A percentile compares a stretch with the other conserved stretches of the same genome.
phyloP scores from a whole-genome alignment of 2,888 invertebrate species.

The Tachina fera region DNA sequence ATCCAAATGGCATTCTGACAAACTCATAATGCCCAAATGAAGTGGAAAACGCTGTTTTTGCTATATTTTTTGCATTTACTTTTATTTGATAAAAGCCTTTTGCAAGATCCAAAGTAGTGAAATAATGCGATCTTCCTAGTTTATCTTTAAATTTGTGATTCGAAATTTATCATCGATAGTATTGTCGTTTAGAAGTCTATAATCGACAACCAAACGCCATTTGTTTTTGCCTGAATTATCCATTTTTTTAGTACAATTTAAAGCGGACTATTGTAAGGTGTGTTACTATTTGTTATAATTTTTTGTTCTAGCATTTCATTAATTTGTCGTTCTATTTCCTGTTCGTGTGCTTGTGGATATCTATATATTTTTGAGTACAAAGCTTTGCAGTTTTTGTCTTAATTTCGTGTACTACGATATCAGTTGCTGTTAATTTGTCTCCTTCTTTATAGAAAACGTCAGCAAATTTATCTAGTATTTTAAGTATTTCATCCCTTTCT shows the following conservation, averaged over 20 bases:
- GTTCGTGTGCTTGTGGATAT: conserved; percentile 34
- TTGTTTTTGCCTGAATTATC: conserved; percentile 3
- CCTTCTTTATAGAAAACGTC: too few species aligned
- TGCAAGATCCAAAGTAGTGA: too few species aligned
- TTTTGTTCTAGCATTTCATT: conserved; percentile 1
- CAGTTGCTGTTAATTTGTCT: conserved; percentile 5
- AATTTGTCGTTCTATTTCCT: conserved; percentile 49
- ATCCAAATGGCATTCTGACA: too few species aligned
- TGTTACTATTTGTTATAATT: too few species aligned
- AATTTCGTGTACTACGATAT: conserved; percentile 30
- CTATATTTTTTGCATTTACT: too few species aligned
- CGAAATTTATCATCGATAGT: conserved; percentile 16
- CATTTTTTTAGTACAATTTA: conserved; percentile 16
- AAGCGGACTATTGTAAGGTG: neutral
- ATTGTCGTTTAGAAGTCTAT: conserved; percentile 10
- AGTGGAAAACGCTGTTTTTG: too few species aligned
- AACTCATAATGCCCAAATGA: too few species aligned
- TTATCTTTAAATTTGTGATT: conserved; percentile 5
- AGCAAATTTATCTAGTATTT: too few species aligned
- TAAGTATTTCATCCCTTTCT: too few species aligned
- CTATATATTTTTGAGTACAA: conserved; percentile 36
- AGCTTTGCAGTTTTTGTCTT: conserved; percentile 30
- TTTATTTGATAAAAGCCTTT: too few species aligned
- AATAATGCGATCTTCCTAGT: too few species aligned
- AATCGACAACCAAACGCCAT: conserved; percentile 13